Evolutionary conservation across 2,797 vertebrate species (phyloP), one percentile per base, ranked within the genome.

Genomic region (Hemitrygon akajei): DNA sequence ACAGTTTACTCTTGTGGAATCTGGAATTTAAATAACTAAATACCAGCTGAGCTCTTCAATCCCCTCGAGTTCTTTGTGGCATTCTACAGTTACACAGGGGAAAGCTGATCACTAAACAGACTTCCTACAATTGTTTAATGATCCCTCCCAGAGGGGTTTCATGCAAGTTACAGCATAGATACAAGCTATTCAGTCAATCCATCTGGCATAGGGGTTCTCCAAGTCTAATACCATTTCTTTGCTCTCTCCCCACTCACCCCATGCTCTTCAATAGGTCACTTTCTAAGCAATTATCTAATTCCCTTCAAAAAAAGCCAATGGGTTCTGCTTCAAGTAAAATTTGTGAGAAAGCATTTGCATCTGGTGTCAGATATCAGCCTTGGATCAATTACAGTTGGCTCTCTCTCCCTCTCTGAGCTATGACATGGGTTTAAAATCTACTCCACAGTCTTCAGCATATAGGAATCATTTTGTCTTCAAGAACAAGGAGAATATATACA

Each of bases 51-150:
- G 91, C 71, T 93, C 20, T 25, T 56, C 37, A 93, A 76, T 93
- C 91, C 91, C 69, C 71, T 47, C 0, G 47, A 56, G 91, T 7
- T 75, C 27, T 56, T 6, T 76, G 91, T 76, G 6, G 71, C 69
- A 73, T 47, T 93, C 91, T 75, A 40, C 47, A 76, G 56, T 47
- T 93, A 93, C 66, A 93, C 37, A 9, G 40, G 91, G 71, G 71
- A 93, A 73, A 40, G 71, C 37, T 25, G 47, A 37, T 69, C 63
- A 66, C 60, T 93, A 75, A 75, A 93, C 37, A 47, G 91, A 75
- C 14, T 93, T 71, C 91, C 34, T 91, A 30, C 89, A 91, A 91
- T 91, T 91, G 18, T 91, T 93, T 75, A 93, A 93, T 93, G 86
- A 89, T 89, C 60, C 2, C 86, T 89, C 86, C 86, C 86, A 69